Evolutionary conservation across 2,113 vertebrate genomes (phyloP).

Genomic region (Sebastes schlegelii): DNA sequence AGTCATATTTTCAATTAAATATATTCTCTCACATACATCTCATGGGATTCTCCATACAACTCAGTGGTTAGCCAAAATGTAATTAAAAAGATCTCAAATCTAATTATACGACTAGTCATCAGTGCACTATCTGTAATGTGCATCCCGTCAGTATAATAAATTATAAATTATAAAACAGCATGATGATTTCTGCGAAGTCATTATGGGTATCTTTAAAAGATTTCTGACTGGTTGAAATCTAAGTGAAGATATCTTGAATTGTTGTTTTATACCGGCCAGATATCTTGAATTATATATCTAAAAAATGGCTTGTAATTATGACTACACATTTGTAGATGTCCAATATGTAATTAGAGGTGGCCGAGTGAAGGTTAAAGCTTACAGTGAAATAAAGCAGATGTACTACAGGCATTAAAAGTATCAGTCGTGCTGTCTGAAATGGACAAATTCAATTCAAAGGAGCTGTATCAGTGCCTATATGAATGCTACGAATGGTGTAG

Average conservation of each 20-base stretch:
- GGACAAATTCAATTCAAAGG: not conserved
- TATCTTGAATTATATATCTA: not conserved
- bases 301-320: not conserved
- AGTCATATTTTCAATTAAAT: not conserved
- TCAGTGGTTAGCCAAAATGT: not conserved
- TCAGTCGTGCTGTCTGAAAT: not conserved
- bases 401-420: not conserved
- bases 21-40: not conserved
- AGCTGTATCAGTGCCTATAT: not conserved
- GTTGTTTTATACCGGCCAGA: not conserved
- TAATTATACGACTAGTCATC: not conserved
- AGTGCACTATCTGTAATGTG: not conserved
- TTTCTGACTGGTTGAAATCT: not conserved
- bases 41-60: not conserved
- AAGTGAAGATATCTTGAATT: not conserved
- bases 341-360: not conserved
- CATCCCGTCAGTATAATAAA: not conserved
- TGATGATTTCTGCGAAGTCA: not conserved
- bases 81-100: not conserved
- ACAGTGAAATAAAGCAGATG: not conserved
- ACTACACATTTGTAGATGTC: not conserved
- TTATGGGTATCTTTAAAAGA: not conserved
- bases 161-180: not conserved
- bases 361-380: not conserved
- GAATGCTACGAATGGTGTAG: not conserved